Evolutionary conservation across 2,113 vertebrate genomes (phyloP).

Genomic region (Psilopsiagon aymara): DNA sequence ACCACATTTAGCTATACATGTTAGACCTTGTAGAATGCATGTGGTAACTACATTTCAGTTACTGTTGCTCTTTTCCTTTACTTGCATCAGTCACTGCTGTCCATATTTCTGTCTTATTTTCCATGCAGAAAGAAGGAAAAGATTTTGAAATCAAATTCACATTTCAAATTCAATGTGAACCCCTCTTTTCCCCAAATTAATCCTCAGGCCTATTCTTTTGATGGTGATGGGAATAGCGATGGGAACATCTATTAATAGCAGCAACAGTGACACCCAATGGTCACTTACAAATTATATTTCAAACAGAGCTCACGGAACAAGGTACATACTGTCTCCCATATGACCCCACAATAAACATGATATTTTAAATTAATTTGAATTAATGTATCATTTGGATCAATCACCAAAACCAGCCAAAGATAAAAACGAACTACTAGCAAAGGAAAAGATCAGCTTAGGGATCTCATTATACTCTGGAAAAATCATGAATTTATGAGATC

Average conservation of each 20-base stretch:
- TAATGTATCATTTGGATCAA: not conserved
- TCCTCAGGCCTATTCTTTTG: not conserved
- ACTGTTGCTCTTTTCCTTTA: not conserved
- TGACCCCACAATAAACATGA: not conserved
- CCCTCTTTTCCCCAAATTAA: not conserved
- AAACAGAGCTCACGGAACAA: not conserved
- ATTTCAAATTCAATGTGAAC: not conserved
- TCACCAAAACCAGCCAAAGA: not conserved
- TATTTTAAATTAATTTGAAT: not conserved
- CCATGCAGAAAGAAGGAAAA: not conserved
- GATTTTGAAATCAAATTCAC: not conserved
- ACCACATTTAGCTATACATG: not conserved
- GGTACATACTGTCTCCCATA: not conserved
- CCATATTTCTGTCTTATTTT: not conserved
- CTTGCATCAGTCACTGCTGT: not conserved
- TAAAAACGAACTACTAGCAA: not conserved
- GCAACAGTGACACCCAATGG: conserved; percentile 20
- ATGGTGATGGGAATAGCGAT: not conserved
- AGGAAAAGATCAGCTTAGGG: not conserved
- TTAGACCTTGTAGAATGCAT: not conserved
- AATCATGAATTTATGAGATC: not conserved
- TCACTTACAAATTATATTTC: not conserved
- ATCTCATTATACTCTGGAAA: not conserved
- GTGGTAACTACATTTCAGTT: not conserved
- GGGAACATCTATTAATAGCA: not conserved